Evolutionary conservation across 92 coral and sea anemone species (phyloP).

Genomic region (Porites divaricata): DNA sequence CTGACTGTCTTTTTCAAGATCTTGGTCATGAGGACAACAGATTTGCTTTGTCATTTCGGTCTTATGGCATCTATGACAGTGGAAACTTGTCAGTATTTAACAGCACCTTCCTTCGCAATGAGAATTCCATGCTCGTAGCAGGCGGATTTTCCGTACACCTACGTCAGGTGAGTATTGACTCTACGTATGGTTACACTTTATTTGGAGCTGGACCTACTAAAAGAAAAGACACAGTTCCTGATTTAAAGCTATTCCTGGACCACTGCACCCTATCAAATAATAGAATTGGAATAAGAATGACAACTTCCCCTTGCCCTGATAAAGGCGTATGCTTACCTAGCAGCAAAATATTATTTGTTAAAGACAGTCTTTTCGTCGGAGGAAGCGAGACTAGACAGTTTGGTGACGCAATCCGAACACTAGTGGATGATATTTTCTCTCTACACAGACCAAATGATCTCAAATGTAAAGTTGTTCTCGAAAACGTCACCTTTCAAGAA

Average conservation of each 20-base stretch:
- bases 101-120: constrained; percentile 2
- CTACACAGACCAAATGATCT: background rate
- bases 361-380: constrained; percentile 2
- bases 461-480: background rate
- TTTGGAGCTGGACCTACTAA: constrained; percentile 9
- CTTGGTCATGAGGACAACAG: background rate
- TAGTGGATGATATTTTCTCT: background rate
- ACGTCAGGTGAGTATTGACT: background rate
- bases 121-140: background rate
- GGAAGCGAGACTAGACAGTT: background rate
- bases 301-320: background rate
- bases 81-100: constrained; percentile 5
- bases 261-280: constrained; percentile 3
- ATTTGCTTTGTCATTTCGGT: background rate
- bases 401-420: constrained; percentile 11
- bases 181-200: background rate
- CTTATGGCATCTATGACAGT: background rate
- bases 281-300: constrained; percentile 9
- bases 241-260: background rate
- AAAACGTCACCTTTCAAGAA: constrained; percentile 28
- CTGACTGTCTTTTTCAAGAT: background rate
- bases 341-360: constrained; percentile 4
- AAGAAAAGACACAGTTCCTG: background rate
- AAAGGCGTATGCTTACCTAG: background rate
- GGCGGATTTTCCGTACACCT: background rate